phyloP scores from a whole-genome alignment of 2,888 invertebrate species.

The Rapana venosa region DNA sequence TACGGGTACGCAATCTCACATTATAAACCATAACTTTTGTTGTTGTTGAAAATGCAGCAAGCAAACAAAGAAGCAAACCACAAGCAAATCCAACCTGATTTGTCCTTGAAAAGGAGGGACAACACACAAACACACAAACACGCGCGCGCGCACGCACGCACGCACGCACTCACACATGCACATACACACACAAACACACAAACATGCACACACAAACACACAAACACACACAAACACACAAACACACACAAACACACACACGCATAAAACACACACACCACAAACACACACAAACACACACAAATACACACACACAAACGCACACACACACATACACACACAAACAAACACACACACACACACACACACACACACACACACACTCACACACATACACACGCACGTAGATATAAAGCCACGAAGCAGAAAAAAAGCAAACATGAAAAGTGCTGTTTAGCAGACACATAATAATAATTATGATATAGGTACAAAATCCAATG shows the following conservation, averaged over 20 bases:
- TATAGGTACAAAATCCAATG: too few species aligned
- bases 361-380: background rate
- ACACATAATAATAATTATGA: too few species aligned
- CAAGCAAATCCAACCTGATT: too few species aligned
- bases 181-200: conserved; percentile 6
- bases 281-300: background rate
- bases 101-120: too few species aligned
- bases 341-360: background rate
- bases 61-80: too few species aligned
- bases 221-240: background rate
- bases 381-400: background rate
- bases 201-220: background rate
- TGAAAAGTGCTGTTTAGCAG: too few species aligned
- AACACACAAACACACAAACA: too few species aligned
- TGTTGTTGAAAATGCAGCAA: too few species aligned
- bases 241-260: background rate
- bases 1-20: too few species aligned
- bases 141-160: background rate
- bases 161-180: background rate
- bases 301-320: background rate
- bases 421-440: background rate
- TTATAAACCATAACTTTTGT: too few species aligned
- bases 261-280: background rate
- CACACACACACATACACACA: background rate
- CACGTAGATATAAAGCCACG: background rate